Conservation (phyloP, 2,797 vertebrate species). For the Gallirallus australis region DNA sequence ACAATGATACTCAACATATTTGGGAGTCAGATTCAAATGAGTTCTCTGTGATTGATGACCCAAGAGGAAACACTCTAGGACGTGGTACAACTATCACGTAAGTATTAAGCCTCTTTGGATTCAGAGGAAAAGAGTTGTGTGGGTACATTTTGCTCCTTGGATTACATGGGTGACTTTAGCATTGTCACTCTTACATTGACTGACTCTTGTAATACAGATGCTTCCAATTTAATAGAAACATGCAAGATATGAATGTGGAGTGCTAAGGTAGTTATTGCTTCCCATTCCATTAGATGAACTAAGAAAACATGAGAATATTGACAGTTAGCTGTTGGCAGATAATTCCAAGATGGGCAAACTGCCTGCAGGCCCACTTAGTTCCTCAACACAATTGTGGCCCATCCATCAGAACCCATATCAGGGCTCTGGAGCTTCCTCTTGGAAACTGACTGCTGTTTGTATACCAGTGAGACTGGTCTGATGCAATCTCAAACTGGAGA, state of each 20-base stretch:
- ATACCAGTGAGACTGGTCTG: neutral
- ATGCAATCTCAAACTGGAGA: neutral
- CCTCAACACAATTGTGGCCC: neutral
- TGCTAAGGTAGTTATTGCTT: neutral
- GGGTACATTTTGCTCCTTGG: neutral
- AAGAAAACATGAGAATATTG: neutral
- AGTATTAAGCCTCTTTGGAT: conserved; percentile 47
- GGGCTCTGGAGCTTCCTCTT: neutral
- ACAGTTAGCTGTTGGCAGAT: neutral
- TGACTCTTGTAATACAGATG: neutral
- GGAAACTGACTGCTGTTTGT: neutral
- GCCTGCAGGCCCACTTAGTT: neutral
- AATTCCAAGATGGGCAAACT: neutral
- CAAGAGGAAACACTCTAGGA: conserved; percentile 93
- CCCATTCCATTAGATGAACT: neutral
- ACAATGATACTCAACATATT: conserved; percentile 95
- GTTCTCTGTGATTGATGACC: conserved; percentile 94
- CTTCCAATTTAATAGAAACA: neutral
- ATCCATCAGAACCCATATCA: neutral
- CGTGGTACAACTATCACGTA: conserved; percentile 96
- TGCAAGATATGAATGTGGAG: neutral
- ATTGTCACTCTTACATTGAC: accelerated
- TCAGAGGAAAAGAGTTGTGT: neutral
- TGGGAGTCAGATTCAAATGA: conserved; percentile 98
- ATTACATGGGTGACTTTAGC: neutral